Base-by-base conservation (phyloP, 2,888 invertebrate species). In the Taphrorychus bicolor region DNA sequence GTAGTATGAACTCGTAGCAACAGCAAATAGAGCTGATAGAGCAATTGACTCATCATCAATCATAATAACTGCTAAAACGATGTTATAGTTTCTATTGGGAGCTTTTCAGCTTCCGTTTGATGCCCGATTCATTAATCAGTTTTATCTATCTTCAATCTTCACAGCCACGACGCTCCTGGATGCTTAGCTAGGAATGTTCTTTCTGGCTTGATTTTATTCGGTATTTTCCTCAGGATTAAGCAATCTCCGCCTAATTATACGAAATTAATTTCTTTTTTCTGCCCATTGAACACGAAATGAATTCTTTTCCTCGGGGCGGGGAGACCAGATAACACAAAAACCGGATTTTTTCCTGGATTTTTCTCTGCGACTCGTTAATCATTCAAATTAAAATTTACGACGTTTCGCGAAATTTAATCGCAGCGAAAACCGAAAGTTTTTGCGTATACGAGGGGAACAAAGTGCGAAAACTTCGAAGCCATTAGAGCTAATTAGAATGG, bases 361-460 rank as follows among this genome's bases (percentile, higher is more conserved):
- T 32, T 32, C 11, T 32, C 45, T 17, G 1, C 18, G 7, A 16
- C 45, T 45, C 45, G 45, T 45, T 17, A 45, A 45, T 45, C 45
- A 45, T 45, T 5, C n/a, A 45, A 45, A 45, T 45, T 45, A 18
- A 45, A 45, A 45, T 45, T 45, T 45, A 3, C 45, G 45, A 18
- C 7, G 14, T 45, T 45, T 45, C 3, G 18, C 45, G 7, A 3
- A 45, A 45, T n/a, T 45, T 45, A 3, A 45, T 45, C 45, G 18
- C 7, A 45, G 11, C 18, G 45, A 16, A 18, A 14, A 18, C n/a
- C 45, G 45, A 45, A 45, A 45, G 16, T 45, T 45, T n/a, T 45
- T 45, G n/a, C n/a, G n/a, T n/a, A n/a, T n/a, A n/a, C 7, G 45
- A 7, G 18, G 18, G 18, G 14, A 18, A 5, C 18, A 16, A 17